These are phyloP conservation scores for Zosterops hypoxanthus DNA, from an alignment of 2,113 vertebrate species.

Conservation along the genomic window DNA sequence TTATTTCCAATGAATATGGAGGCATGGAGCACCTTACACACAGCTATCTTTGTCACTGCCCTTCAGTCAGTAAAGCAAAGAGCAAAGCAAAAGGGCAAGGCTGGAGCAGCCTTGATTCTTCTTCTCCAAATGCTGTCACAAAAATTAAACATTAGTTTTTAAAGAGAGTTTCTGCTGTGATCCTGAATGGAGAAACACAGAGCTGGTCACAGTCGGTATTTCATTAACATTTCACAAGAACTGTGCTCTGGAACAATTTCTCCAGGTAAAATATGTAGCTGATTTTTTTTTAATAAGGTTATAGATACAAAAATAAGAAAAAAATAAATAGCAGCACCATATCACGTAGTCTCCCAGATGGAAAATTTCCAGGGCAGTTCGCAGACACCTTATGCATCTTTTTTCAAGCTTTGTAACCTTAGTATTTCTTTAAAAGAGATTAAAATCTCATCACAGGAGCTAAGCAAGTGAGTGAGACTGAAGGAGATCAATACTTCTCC, in stretches of 20 bases:
- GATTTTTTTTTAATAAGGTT: background rate
- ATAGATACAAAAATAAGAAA: background rate
- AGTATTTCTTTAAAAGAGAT: background rate
- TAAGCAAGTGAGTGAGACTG: background rate
- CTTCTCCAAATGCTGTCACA: background rate
- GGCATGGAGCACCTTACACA: background rate
- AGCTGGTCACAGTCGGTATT: background rate
- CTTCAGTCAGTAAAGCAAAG: background rate
- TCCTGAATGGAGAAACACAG: background rate
- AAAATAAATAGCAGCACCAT: accelerated
- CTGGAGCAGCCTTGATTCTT: background rate
- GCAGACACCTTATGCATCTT: background rate
- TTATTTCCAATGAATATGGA: background rate
- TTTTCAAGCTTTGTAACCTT: background rate
- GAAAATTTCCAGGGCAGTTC: background rate
- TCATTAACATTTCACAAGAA: background rate
- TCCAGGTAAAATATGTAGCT: background rate
- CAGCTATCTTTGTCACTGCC: background rate
- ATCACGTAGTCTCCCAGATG: background rate
- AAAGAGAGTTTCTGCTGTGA: background rate
- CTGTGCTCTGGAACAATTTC: background rate
- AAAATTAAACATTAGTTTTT: conserved; percentile 22
- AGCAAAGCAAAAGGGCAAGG: background rate
- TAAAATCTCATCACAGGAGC: background rate
- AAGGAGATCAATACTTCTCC: background rate